A percentile compares a stretch with the other conserved stretches of the same genome.
Evolutionary conservation across 92 coral and sea anemone genomes (phyloP).

Genomic region (Zoanthus sociatus): DNA sequence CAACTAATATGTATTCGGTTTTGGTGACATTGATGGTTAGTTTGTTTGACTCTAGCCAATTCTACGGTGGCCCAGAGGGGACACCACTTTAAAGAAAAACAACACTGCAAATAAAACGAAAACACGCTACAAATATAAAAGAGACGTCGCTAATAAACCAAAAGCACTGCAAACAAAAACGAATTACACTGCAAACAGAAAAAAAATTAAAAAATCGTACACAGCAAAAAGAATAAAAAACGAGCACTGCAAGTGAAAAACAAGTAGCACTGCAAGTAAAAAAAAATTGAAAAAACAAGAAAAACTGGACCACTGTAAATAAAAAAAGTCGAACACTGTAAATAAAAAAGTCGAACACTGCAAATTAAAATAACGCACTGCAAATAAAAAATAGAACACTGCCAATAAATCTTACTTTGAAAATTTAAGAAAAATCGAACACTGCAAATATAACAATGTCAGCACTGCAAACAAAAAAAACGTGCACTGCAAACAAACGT

Average conservation of each 20-base stretch:
- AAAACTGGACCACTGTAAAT: conserved; percentile 5
- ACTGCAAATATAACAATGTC: not conserved
- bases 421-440: not conserved
- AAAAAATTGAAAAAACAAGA: conserved; percentile 16
- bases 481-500: not conserved
- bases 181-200: conserved; percentile 16
- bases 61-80: not conserved
- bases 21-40: too few relatives aligned
- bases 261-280: conserved; percentile 43
- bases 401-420: not conserved
- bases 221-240: conserved; percentile 8
- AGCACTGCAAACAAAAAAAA: not conserved
- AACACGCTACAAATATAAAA: conserved; percentile 33
- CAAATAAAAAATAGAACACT: not conserved
- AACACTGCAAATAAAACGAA: conserved; percentile 19
- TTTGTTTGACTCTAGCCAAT: too few relatives aligned
- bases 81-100: not conserved
- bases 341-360: conserved; percentile 20
- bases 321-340: not conserved
- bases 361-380: conserved; percentile 1
- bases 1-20: too few relatives aligned
- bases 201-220: conserved; percentile 14
- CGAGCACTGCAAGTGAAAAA: conserved; percentile 16
- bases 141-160: conserved; percentile 10
- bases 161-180: conserved; percentile 41